Evolutionary conservation across 2,888 invertebrate species (phyloP), one percentile per base, ranked within the genome.

Genomic region (Acrocyrtus sp.): DNA sequence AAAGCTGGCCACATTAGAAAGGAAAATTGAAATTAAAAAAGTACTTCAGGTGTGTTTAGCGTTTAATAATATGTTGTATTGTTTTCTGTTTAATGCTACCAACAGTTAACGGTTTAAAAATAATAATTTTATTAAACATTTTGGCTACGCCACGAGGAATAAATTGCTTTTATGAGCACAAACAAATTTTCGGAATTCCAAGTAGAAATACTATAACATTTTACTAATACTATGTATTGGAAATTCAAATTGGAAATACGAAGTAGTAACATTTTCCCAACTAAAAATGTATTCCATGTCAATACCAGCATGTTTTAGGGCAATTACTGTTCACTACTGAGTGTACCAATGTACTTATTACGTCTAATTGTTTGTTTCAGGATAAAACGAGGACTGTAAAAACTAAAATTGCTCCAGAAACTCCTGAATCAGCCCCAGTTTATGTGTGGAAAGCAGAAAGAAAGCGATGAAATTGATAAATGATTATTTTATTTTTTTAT

Each of bases 361-460:
- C n/a, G n/a, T n/a, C n/a, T 50, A 19, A 45, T 73, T 78, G 51
- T n/a, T 66, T 53, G 29, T 51, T 58, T 26, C 34, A 80, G 80
- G 77, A 75, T 34, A 80, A 80, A 62, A 76, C 22, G 15, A 62
- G 76, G 62, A 75, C 78, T 1, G 63, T 80, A 0, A 75, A 78
- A 51, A 15, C 67, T 3, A 50, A 86, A 78, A 82, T 94, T 1
- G 86, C 87, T 63, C 83, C 84, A 5, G 94, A 89, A 1, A 90
- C 90, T 0, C 90, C 89, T 79, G 85, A 88, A 15, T 83, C 88
- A 0, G 90, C 94, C 0, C 91, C 95, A 0, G 87, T 94, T 3
- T 95, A 92, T 83, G 86, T 89, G 81, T 95, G 95, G 88, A 90
- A 90, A 79, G 93, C 90, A 82, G 90, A 93, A 83, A 88, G 95